Base-by-base conservation (phyloP, 2,888 invertebrate species). In the Drosophila rellima region DNA sequence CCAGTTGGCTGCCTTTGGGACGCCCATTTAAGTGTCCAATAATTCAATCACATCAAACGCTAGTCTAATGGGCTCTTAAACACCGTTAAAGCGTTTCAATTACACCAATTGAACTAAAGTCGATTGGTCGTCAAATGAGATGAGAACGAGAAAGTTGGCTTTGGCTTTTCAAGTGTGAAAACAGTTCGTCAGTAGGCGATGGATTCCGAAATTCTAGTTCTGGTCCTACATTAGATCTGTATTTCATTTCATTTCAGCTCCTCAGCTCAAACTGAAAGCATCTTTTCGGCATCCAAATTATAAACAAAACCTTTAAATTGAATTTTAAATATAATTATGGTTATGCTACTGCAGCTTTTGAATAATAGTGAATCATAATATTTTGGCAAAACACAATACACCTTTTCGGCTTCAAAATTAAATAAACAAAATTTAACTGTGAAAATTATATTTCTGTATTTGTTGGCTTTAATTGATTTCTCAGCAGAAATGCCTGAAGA, bases 21-120 rank as follows among this genome's bases (percentile, higher is more conserved):
- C 79, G 84, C 89, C 84, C 77, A 89, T 89, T 85, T 89, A 85
- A 89, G 84, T 89, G 85, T 89, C 88, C 85, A 89, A 89, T 85
- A 85, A 89, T 85, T 85, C 85, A 87, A 85, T 85, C 89, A 84
- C 87, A 79, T 85, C 74, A 88, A 81, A 81, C 87, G 79, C 74
- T 84, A 81, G 66, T 81, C 79, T 88, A 87, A 89, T 85, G 77
- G 72, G 69, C 84, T 42, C 72, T 67, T 76, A 83, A 83, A 69
- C 71, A 70, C 77, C 77, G 82, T 89, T 85, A 89, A 85, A 87
- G 74, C 57, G 77, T 79, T 87, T 85, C 89, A 89, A 85, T 85
- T 85, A 85, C 74, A 74, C 62, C 82, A 84, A 88, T 85, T 88
- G 62, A 71, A 42, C 26, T 52, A 39, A 47, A 51, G 62, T n/a